Evolutionary conservation across 2,797 vertebrate species (phyloP), one percentile per base, ranked within the genome.

Genomic region (Mallotus villosus): DNA sequence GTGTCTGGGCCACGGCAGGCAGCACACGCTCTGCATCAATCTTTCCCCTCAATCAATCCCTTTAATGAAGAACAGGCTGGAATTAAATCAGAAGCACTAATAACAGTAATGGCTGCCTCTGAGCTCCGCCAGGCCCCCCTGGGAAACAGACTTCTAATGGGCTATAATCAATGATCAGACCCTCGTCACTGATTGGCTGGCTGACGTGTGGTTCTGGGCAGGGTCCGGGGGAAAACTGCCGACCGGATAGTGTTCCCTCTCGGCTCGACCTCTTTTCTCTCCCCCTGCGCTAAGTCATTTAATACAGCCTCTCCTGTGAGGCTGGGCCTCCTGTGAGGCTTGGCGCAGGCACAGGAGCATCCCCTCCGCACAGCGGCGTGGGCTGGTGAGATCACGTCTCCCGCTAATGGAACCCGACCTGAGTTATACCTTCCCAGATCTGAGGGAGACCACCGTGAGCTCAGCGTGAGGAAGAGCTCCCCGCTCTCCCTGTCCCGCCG

Each of bases 61-160:
- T 58, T 75, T 79, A 79, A 79, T 82, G 80, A 82, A 73, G 77
- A 82, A 79, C 64, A 58, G 63, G 59, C 74, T 71, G 49, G 73
- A 79, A 77, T 77, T 70, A 75, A 79, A 82, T 82, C 80, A 77
- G 68, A 79, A 67, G 75, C 75, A 73, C 77, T 77, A 82, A 79
- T 82, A 82, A 79, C 74, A 71, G 67, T 82, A 82, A 82, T 79
- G 80, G 74, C 60, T 70, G 62, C 70, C 70, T 37, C 66, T 71
- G 46, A 53, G 73, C 77, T 51, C 49, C 17, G 51, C 64, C 70
- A 68, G 49, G 49, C 53, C 22, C 27, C 24, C 73, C 32, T 29
- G 77, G 77, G 77, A 75, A 77, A 77, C 70, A 53, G 17, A 46
- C 72, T 61, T 59, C 70, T 68, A 73, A 66, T 70, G 60, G 72